Evolutionary conservation across 2,888 invertebrate species (phyloP).

Genomic region (Cordilura impudica): DNA sequence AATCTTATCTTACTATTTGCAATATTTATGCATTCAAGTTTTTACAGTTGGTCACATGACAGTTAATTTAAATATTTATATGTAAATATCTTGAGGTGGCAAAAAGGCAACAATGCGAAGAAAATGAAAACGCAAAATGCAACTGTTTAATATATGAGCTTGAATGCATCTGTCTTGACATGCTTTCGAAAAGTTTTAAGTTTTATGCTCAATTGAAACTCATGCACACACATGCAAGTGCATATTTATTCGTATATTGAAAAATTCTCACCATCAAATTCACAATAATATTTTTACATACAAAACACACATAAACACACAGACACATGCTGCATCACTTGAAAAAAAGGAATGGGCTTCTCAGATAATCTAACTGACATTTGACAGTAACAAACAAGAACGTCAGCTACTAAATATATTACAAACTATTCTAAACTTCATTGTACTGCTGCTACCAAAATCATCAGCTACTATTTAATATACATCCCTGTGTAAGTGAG

Average conservation of each 20-base stretch:
- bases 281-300: neutral
- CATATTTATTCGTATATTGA: neutral
- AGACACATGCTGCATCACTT: neutral
- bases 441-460: neutral
- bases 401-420: conserved; percentile 34
- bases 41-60: neutral
- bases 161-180: conserved; percentile 68
- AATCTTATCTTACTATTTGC: too few species aligned
- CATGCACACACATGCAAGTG: conserved; percentile 1
- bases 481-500: neutral
- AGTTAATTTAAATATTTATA: too few species aligned
- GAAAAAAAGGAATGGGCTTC: conserved; percentile 62
- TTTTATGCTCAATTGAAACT: conserved; percentile 45
- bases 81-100: neutral
- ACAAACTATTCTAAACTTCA: conserved; percentile 5
- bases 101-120: conserved; percentile 8
- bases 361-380: conserved; percentile 68
- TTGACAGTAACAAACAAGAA: conserved; percentile 66
- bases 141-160: conserved; percentile 40
- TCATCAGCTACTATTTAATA: neutral
- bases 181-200: conserved; percentile 59
- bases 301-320: neutral
- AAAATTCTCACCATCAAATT: neutral
- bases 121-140: conserved; percentile 3
- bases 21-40: too few species aligned